phyloP scores from a whole-genome alignment of 2,113 vertebrate genomes.

The Caretta caretta region DNA sequence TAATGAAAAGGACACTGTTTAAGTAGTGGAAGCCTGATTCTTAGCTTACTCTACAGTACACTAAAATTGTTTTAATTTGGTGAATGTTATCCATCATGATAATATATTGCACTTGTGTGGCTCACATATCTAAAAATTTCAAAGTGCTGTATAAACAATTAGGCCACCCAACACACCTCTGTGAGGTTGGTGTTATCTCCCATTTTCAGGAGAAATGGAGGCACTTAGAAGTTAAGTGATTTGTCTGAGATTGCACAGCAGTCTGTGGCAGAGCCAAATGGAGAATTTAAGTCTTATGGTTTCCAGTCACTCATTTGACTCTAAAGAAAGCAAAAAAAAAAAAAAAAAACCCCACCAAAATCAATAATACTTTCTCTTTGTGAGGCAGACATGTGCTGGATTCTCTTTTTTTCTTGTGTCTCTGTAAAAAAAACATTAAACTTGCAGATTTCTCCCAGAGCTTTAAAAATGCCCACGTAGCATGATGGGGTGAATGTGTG shows the following conservation, averaged over 20 bases:
- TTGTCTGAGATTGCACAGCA: background rate
- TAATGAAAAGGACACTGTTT: background rate
- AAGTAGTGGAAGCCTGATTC: background rate
- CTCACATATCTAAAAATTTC: background rate
- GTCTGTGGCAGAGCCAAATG: background rate
- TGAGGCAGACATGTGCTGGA: background rate
- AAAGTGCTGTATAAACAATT: background rate
- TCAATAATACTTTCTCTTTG: background rate
- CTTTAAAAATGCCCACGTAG: background rate
- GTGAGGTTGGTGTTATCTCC: background rate
- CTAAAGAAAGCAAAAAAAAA: background rate
- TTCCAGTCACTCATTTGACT: background rate
- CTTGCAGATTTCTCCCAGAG: background rate
- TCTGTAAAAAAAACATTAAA: background rate
- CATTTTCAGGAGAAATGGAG: background rate
- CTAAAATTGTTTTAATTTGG: background rate
- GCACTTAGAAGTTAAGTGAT: background rate
- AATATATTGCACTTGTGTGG: background rate
- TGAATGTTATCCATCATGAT: background rate
- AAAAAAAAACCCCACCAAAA: background rate
- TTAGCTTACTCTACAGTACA: no score
- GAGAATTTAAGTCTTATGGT: background rate
- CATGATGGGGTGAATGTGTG: background rate
- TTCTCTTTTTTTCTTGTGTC: conserved; percentile 18
- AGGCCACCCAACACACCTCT: background rate